Evolutionary conservation across 2,888 invertebrate genomes (phyloP).

Genomic region (Prosapia bicincta): DNA sequence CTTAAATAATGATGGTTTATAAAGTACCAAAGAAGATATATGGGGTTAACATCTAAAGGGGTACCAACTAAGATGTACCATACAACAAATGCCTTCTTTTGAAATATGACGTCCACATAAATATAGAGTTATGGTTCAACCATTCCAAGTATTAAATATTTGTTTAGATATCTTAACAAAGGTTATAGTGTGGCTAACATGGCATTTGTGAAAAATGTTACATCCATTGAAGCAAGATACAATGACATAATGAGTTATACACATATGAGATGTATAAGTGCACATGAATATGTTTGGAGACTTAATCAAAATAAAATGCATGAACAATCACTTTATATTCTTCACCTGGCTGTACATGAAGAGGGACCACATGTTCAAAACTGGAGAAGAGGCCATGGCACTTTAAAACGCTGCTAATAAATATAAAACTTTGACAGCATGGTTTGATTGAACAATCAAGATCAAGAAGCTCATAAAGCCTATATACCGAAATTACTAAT

Average conservation of each 20-base stretch:
- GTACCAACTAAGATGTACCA: slow-evolving; percentile 17
- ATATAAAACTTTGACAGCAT: slow-evolving; percentile 21
- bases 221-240: not conserved
- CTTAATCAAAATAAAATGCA: slow-evolving; percentile 11
- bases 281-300: slow-evolving; percentile 15
- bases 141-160: slow-evolving; percentile 25
- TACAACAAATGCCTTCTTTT: slow-evolving; percentile 23
- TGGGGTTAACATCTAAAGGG: not conserved
- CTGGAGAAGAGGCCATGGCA: not conserved
- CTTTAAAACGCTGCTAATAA: not conserved
- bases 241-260: slow-evolving; percentile 8
- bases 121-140: slow-evolving; percentile 19
- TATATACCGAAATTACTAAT: slow-evolving; percentile 18
- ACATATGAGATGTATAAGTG: slow-evolving; percentile 14
- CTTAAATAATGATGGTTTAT: slow-evolving; percentile 16
- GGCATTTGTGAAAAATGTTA: not conserved
- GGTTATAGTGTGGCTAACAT: slow-evolving; percentile 13
- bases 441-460: slow-evolving; percentile 16
- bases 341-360: slow-evolving; percentile 14
- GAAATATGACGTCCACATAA: slow-evolving; percentile 17
- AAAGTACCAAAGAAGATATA: slow-evolving; percentile 12
- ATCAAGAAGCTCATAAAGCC: not conserved
- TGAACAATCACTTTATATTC: not conserved
- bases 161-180: slow-evolving; percentile 30
- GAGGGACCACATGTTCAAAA: slow-evolving; percentile 2